A percentile compares a stretch with the other conserved stretches of the same genome.
These are phyloP conservation scores for Heliocidaris erythrogramma DNA, from an alignment of 35 echinoderm and acorn worm genomes.

Conservation along the genomic window DNA sequence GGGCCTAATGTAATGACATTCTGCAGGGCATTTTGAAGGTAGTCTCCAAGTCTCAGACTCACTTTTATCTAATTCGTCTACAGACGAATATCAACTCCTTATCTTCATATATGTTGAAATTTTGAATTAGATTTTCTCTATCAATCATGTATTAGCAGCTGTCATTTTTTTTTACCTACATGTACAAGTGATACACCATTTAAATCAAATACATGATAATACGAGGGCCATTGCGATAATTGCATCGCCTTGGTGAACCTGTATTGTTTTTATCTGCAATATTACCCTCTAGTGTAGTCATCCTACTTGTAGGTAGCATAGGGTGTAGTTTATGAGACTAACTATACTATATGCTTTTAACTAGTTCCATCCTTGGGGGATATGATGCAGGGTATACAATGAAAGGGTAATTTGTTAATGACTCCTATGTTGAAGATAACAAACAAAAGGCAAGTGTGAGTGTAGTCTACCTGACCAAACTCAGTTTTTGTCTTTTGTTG, in stretches of 20 bases:
- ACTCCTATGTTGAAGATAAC: neutral
- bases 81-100: too few species aligned
- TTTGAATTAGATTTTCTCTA: too few species aligned
- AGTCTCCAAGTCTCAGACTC: neutral
- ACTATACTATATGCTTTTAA: neutral
- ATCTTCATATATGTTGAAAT: too few species aligned
- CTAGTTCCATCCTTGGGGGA: neutral
- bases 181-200: too few species aligned
- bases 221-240: too few species aligned
- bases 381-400: neutral
- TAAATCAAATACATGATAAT: too few species aligned
- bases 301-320: too few species aligned
- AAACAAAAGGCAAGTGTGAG: neutral
- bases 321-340: neutral
- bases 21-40: neutral
- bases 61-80: neutral
- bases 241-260: too few species aligned
- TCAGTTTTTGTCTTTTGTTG: neutral
- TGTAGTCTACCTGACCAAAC: neutral
- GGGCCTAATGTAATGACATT: slow-evolving; percentile 16
- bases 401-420: neutral
- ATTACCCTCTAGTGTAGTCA: too few species aligned
- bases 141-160: too few species aligned
- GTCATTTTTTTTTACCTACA: too few species aligned
- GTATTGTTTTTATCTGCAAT: too few species aligned